A percentile compares a stretch with the other conserved stretches of the same genome.
Conservation (phyloP, 1,140 invertebrate genomes). For the Parasteatoda tepidariorum region DNA sequence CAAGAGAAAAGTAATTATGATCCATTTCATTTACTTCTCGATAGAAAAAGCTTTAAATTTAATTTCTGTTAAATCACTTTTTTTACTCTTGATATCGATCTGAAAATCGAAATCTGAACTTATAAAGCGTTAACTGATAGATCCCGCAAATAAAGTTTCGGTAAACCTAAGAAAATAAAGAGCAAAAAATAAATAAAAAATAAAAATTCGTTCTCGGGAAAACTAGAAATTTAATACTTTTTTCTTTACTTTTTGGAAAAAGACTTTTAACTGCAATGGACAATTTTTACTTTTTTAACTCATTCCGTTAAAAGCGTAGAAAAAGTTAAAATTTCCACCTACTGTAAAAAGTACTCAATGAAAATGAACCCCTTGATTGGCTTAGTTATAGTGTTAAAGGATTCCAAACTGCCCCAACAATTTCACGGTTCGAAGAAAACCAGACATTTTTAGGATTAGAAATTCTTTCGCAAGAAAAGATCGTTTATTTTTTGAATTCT, state of each 20-base stretch:
- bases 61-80: too few species aligned
- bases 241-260: slow-evolving; percentile 38
- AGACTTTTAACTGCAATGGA: slow-evolving; percentile 22
- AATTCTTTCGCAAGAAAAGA: slow-evolving; percentile 1
- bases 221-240: slow-evolving; percentile 32
- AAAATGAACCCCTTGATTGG: slow-evolving; percentile 31
- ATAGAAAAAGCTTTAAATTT: too few species aligned
- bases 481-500: not conserved
- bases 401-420: slow-evolving; percentile 7
- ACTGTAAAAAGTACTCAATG: slow-evolving; percentile 3
- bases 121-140: too few species aligned
- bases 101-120: too few species aligned
- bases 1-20: too few species aligned
- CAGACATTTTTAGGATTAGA: not conserved
- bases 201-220: not conserved
- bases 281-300: not conserved
- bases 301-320: not conserved
- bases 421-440: not conserved
- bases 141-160: too few species aligned
- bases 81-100: too few species aligned
- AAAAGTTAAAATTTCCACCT: not conserved
- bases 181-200: too few species aligned
- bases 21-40: too few species aligned
- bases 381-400: slow-evolving; percentile 2
- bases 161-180: too few species aligned